Evolutionary conservation across 92 coral and sea anemone species (phyloP).

Genomic region (Metridium senile): DNA sequence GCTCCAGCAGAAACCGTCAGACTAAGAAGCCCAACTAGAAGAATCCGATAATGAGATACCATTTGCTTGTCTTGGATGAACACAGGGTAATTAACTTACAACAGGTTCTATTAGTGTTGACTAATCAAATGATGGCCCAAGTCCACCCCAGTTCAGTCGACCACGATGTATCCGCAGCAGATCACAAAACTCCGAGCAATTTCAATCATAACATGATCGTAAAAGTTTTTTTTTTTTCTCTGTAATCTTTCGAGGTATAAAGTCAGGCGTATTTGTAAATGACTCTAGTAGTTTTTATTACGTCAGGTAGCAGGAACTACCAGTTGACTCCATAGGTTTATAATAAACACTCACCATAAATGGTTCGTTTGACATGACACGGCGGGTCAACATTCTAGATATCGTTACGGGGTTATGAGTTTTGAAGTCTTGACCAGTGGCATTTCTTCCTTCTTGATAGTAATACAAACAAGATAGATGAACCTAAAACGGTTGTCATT

Average conservation of each 20-base stretch:
- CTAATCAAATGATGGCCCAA: conserved; percentile 6
- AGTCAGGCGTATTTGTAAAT: conserved; percentile 56
- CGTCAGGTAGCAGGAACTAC: conserved; percentile 71
- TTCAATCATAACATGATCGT: conserved; percentile 51
- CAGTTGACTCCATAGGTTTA: conserved; percentile 48
- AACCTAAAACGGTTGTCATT: not conserved
- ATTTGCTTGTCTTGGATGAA: not conserved
- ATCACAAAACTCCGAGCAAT: not conserved
- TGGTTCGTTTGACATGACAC: conserved; percentile 39
- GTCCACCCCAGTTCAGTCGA: not conserved
- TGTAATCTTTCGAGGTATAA: conserved; percentile 31
- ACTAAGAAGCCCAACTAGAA: conserved; percentile 49
- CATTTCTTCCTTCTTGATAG: not conserved
- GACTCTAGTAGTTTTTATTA: conserved; percentile 64
- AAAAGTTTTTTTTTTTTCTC: conserved; percentile 36
- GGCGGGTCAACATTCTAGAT: conserved; percentile 1
- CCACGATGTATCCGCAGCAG: not conserved
- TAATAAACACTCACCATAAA: conserved; percentile 73
- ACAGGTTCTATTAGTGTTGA: conserved; percentile 16
- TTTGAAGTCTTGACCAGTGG: not conserved
- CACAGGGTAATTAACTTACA: not conserved
- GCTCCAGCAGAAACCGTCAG: conserved; percentile 60
- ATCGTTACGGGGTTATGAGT: not conserved
- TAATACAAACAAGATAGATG: not conserved
- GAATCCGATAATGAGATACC: conserved; percentile 59